These are phyloP conservation scores for Pseudopodoces humilis DNA, from an alignment of 2,113 vertebrate species.

Conservation along the genomic window DNA sequence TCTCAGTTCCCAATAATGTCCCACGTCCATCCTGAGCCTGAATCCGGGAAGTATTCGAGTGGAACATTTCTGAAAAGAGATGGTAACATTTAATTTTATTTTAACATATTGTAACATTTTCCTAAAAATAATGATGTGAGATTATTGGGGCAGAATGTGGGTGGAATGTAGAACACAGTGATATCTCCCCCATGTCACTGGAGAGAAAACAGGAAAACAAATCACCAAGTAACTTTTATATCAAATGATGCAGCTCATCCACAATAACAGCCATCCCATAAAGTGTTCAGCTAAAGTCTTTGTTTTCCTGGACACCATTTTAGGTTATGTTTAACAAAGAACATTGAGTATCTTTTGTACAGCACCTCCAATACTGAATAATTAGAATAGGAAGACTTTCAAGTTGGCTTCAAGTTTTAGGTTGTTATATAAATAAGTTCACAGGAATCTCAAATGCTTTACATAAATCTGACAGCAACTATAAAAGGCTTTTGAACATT, in stretches of 20 bases:
- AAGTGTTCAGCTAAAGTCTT: background rate
- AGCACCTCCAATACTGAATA: constrained; percentile 68
- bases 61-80: background rate
- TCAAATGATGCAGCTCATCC: background rate
- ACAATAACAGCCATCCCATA: background rate
- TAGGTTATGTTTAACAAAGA: constrained; percentile 47
- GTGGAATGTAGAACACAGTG: background rate
- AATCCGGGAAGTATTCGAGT: background rate
- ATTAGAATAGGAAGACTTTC: constrained; percentile 79
- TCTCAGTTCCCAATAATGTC: background rate
- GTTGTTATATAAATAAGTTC: constrained; percentile 84
- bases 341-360: constrained; percentile 47
- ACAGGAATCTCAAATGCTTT: constrained; percentile 78
- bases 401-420: constrained; percentile 76
- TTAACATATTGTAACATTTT: background rate
- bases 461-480: constrained; percentile 82
- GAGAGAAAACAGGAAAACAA: background rate
- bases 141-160: constrained; percentile 34
- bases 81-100: background rate
- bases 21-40: background rate
- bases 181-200: background rate
- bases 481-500: constrained; percentile 84
- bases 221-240: background rate
- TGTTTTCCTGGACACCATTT: constrained; percentile 51
- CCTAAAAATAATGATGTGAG: constrained; percentile 19